These are phyloP conservation scores for Apotomis betuletana DNA, from an alignment of 2,888 invertebrate genomes.

Conservation along the genomic window DNA sequence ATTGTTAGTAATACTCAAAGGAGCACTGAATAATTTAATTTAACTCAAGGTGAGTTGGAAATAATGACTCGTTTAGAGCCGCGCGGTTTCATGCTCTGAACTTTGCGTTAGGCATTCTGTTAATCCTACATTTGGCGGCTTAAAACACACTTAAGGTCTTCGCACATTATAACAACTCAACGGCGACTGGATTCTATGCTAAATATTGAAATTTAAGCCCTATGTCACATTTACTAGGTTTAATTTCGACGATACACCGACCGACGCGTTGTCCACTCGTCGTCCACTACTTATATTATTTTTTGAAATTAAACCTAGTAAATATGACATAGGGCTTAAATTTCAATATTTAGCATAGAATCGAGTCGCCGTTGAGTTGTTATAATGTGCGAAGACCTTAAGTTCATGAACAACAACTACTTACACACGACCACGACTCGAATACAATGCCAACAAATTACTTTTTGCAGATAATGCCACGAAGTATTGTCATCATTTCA, in stretches of 20 bases:
- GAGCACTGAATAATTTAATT: slow-evolving; percentile 37
- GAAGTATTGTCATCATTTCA: background rate
- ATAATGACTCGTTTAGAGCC: slow-evolving; percentile 11
- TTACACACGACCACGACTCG: background rate
- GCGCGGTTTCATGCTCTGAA: slow-evolving; percentile 13
- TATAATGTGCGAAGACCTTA: no score
- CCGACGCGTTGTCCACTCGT: no score
- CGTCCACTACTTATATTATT: no score
- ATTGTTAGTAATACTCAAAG: slow-evolving; percentile 39
- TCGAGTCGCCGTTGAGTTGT: no score
- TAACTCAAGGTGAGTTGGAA: slow-evolving; percentile 33
- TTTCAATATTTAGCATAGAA: no score
- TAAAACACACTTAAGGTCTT: background rate
- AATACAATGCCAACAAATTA: background rate
- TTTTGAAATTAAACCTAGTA: no score
- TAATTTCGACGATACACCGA: no score
- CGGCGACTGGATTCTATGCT: no score
- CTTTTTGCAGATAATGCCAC: background rate
- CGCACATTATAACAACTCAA: no score
- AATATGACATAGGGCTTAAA: no score
- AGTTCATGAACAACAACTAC: background rate
- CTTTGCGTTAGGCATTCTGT: slow-evolving; percentile 19
- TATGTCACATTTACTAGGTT: no score
- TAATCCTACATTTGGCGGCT: background rate
- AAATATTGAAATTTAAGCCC: no score